phyloP scores from a whole-genome alignment of 2,888 invertebrate species.

The Leucophora obtusa region DNA sequence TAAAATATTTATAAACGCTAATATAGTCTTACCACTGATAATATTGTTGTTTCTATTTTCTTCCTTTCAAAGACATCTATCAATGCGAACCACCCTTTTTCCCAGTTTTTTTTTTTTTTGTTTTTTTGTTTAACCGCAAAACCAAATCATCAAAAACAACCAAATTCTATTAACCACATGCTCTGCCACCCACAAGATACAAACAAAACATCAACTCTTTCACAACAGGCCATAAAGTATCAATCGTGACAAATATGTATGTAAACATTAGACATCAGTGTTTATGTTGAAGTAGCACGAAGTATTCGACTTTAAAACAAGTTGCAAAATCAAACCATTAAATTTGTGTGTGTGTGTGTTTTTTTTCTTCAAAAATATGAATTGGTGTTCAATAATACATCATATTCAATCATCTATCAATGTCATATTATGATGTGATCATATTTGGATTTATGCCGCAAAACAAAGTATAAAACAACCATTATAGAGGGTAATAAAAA shows the following conservation, averaged over 20 bases:
- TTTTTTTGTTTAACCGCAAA: conserved; percentile 47
- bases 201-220: conserved; percentile 11
- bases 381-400: conserved; percentile 47
- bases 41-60: conserved; percentile 11
- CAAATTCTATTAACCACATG: conserved; percentile 68
- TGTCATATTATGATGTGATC: conserved; percentile 79
- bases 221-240: conserved; percentile 18
- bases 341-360: conserved; percentile 19
- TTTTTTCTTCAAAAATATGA: neutral
- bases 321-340: conserved; percentile 38
- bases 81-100: conserved; percentile 66
- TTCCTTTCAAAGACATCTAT: conserved; percentile 49
- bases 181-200: neutral
- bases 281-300: conserved; percentile 32
- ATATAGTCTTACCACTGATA: conserved; percentile 6
- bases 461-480: conserved; percentile 50
- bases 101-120: neutral
- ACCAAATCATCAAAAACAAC: conserved; percentile 64
- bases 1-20: neutral
- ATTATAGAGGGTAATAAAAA: conserved; percentile 24
- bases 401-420: conserved; percentile 76
- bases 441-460: conserved; percentile 78
- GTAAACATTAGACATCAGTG: neutral
- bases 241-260: conserved; percentile 49
- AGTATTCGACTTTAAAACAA: conserved; percentile 51